Evolutionary conservation across 2,888 invertebrate genomes (phyloP).

Genomic region (Amblyteles armatorius): DNA sequence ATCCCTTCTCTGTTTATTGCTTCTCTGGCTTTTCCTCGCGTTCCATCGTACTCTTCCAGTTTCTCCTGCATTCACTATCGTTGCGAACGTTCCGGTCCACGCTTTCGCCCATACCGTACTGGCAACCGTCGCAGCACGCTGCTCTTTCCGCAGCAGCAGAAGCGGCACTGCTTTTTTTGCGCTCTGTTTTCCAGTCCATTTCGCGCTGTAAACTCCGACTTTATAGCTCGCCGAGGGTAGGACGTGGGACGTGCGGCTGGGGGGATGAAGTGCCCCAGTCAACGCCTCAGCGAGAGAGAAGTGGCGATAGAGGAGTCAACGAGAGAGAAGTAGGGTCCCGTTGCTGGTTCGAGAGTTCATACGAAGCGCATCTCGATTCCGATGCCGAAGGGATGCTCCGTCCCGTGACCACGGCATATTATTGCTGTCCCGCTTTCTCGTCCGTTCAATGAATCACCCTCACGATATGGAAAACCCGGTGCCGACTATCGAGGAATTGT

Average conservation of each 20-base stretch:
- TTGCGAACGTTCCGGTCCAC: conserved; percentile 54
- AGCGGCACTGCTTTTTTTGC: conserved; percentile 69
- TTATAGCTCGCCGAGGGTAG: conserved; percentile 78
- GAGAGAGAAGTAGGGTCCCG: conserved; percentile 45
- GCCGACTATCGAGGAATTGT: conserved; percentile 9
- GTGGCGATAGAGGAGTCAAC: conserved; percentile 38
- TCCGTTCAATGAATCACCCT: conserved; percentile 16
- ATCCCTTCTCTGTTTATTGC: conserved; percentile 65
- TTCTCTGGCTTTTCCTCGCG: conserved; percentile 44
- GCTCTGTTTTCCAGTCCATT: conserved; percentile 83
- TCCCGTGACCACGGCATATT: conserved; percentile 44
- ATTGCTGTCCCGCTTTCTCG: conserved; percentile 48
- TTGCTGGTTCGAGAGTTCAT: conserved; percentile 52
- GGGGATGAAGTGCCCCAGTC: conserved; percentile 69
- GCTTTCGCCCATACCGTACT: conserved; percentile 55
- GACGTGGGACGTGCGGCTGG: conserved; percentile 67
- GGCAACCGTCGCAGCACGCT: conserved; percentile 55
- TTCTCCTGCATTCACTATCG: conserved; percentile 58
- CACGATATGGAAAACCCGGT: conserved; percentile 9
- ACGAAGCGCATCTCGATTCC: conserved; percentile 60
- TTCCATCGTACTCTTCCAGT: conserved; percentile 35
- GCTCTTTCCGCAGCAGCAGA: conserved; percentile 54
- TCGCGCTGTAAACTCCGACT: conserved; percentile 83
- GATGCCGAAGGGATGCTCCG: neutral
- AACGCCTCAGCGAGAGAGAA: conserved; percentile 45